phyloP scores from a whole-genome alignment of 2,797 vertebrate genomes.

The Diceros bicornis region DNA sequence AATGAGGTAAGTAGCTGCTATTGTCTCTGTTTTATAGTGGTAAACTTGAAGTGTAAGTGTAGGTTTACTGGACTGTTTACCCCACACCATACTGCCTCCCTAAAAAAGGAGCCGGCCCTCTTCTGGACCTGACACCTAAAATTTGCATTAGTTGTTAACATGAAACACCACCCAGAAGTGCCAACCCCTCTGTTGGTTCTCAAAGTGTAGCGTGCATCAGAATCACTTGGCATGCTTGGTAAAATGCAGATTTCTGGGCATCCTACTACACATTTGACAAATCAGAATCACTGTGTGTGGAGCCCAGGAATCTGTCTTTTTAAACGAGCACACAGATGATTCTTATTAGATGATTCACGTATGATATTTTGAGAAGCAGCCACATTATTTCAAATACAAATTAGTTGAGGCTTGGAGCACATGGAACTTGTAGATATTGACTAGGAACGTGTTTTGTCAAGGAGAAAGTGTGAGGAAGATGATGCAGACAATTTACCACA shows the following conservation, averaged over 20 bases:
- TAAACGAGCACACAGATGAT: not conserved
- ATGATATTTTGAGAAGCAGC: not conserved
- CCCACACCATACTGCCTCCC: not conserved
- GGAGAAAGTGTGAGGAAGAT: not conserved
- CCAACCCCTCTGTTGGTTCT: not conserved
- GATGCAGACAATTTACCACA: not conserved
- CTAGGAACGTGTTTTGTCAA: not conserved
- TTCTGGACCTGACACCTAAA: not conserved
- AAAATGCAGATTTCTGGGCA: not conserved
- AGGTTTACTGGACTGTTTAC: not conserved
- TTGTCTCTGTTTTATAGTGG: not conserved
- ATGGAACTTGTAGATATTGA: not conserved
- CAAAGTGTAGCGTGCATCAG: not conserved
- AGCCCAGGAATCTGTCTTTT: not conserved
- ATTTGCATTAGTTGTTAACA: not conserved
- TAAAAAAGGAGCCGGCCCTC: not conserved
- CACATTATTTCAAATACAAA: not conserved
- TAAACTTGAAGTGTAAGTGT: not conserved
- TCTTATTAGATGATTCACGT: not conserved
- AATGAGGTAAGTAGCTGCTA: too few relatives aligned
- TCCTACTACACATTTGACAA: not conserved
- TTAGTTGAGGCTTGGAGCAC: not conserved
- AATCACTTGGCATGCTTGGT: not conserved
- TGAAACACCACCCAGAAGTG: not conserved
- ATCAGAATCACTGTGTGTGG: not conserved